phyloP scores from a whole-genome alignment of 2,797 vertebrate genomes.

The Paedocypris micromegethes region DNA sequence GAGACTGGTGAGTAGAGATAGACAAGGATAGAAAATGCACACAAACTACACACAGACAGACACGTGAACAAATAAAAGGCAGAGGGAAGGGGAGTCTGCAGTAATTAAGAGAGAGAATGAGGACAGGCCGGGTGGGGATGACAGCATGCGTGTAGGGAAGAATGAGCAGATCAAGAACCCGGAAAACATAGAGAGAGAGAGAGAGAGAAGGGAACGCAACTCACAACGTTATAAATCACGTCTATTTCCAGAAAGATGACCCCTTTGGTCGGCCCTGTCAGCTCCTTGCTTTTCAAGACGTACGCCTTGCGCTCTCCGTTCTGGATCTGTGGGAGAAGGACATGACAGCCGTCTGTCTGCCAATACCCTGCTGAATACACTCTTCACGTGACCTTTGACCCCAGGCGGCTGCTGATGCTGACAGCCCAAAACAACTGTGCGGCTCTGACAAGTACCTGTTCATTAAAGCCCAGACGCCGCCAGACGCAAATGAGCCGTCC shows the following conservation, averaged over 20 bases:
- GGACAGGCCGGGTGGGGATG: conserved; percentile 54
- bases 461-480: conserved; percentile 97
- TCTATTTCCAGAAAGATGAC: conserved; percentile 99
- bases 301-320: conserved; percentile 99
- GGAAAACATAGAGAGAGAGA: conserved; percentile 48
- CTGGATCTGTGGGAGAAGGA: conserved; percentile 99
- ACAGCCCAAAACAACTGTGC: conserved; percentile 99
- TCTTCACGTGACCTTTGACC: conserved; percentile 92
- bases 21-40: conserved; percentile 64
- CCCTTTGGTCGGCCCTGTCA: conserved; percentile 99
- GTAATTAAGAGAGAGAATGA: conserved; percentile 68
- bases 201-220: conserved; percentile 80
- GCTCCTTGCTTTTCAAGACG: conserved; percentile 99
- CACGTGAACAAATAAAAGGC: conserved; percentile 58
- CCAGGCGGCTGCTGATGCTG: conserved; percentile 98
- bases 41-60: conserved; percentile 54
- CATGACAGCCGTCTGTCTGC: conserved; percentile 99
- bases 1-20: too few species aligned
- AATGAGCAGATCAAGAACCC: conserved; percentile 44
- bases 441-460: conserved; percentile 99
- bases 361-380: conserved; percentile 95
- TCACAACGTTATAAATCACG: conserved; percentile 99
- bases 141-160: conserved; percentile 26
- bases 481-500: conserved; percentile 98
- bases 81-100: conserved; percentile 64